Conservation (phyloP, 1,140 invertebrate species). For the Drosophila truncata region DNA sequence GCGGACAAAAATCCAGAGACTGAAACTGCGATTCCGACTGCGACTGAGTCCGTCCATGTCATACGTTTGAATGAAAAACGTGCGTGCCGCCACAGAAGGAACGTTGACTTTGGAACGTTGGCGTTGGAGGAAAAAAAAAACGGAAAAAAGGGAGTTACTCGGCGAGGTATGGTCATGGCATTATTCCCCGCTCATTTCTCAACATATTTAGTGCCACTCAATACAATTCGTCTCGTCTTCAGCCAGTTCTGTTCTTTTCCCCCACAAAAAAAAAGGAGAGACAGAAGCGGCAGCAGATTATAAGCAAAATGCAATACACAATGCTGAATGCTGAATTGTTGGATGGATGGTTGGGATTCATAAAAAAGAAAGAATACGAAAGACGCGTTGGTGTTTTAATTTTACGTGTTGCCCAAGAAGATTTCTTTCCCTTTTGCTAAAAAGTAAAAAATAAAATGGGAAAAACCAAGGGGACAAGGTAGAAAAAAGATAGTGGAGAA, state of each 20-base stretch:
- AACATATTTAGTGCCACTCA: conserved; percentile 83
- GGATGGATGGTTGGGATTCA: conserved; percentile 65
- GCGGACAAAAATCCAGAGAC: conserved; percentile 43
- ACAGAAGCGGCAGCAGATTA: conserved; percentile 61
- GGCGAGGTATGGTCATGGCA: conserved; percentile 52
- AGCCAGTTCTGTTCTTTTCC: conserved; percentile 15
- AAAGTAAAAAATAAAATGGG: conserved; percentile 21
- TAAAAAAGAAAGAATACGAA: conserved; percentile 46
- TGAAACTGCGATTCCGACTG: conserved; percentile 40
- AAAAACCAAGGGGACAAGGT: conserved; percentile 18
- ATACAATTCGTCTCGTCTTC: conserved; percentile 76
- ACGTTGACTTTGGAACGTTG: conserved; percentile 78
- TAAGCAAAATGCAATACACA: conserved; percentile 81
- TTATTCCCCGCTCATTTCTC: conserved; percentile 72
- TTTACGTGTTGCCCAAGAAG: conserved; percentile 72
- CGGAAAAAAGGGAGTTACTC: conserved; percentile 31
- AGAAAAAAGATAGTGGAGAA: conserved; percentile 43
- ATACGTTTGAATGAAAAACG: conserved; percentile 81
- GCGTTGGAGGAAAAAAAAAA: conserved; percentile 17
- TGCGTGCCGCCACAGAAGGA: conserved; percentile 85
- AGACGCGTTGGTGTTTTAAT: conserved; percentile 79
- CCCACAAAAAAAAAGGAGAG: conserved; percentile 21
- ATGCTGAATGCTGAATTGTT: conserved; percentile 61
- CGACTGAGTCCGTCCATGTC: conserved; percentile 66
- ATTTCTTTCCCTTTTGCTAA: conserved; percentile 48